phyloP scores from a whole-genome alignment of 2,797 vertebrate genomes.

The Amazonetta brasiliensis region DNA sequence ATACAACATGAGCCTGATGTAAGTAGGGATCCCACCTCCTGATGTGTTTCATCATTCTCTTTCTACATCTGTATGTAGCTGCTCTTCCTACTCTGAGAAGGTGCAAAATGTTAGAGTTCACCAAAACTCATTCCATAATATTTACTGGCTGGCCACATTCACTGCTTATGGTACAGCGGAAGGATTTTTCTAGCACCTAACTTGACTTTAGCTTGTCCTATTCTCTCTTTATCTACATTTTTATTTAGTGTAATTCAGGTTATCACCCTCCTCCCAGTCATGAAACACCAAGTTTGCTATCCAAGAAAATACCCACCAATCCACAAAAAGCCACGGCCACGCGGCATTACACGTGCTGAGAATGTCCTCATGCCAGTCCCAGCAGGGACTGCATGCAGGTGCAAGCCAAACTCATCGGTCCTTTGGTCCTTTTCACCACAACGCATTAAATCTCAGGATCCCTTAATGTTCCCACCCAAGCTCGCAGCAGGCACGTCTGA shows the following conservation, averaged over 20 bases:
- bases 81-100: background rate
- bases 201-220: background rate
- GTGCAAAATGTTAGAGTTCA: background rate
- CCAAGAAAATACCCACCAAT: background rate
- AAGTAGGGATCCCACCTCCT: background rate
- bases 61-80: background rate
- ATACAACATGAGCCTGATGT: fast-evolving
- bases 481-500: conserved; percentile 41
- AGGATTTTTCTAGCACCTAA: background rate
- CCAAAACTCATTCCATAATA: background rate
- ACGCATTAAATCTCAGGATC: conserved; percentile 24
- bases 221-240: background rate
- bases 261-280: background rate
- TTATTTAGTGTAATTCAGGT: background rate
- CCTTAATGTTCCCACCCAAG: conserved; percentile 36
- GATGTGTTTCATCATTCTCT: background rate
- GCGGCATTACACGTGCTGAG: background rate
- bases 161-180: background rate
- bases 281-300: background rate
- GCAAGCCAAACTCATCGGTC: background rate
- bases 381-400: background rate
- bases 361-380: background rate
- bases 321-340: background rate
- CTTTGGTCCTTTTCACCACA: conserved; percentile 21
- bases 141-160: background rate